Percentiles rank a stretch among this genome's conserved stretches.
Evolutionary conservation across 2,888 invertebrate genomes (phyloP).

Genomic region (Eumerus sabulonum): DNA sequence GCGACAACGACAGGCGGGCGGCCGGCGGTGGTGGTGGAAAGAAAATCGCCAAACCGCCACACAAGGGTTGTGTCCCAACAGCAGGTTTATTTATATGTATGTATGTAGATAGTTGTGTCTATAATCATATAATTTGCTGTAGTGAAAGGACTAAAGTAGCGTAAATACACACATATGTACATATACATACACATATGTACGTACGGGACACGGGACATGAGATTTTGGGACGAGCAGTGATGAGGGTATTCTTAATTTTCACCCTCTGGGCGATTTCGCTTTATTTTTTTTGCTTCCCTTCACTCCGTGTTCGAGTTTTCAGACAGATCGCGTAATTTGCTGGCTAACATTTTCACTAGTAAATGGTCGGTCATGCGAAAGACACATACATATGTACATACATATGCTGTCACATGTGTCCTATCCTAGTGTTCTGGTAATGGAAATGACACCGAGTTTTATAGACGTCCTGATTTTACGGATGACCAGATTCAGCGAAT

Average conservation of each 20-base stretch:
- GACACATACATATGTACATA: background rate
- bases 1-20: no score
- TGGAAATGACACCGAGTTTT: slow-evolving; percentile 56
- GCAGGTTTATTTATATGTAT: slow-evolving; percentile 62
- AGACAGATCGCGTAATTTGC: slow-evolving; percentile 60
- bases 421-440: slow-evolving; percentile 23
- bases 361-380: slow-evolving; percentile 5
- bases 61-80: slow-evolving; percentile 59
- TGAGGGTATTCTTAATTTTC: slow-evolving; percentile 66
- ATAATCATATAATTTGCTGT: slow-evolving; percentile 24
- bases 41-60: slow-evolving; percentile 66
- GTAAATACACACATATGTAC: slow-evolving; percentile 8
- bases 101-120: slow-evolving; percentile 52
- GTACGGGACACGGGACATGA: no score
- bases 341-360: slow-evolving; percentile 45
- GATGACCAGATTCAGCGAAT: slow-evolving; percentile 47
- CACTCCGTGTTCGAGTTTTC: slow-evolving; percentile 17
- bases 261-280: slow-evolving; percentile 38
- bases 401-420: slow-evolving; percentile 15
- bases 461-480: slow-evolving; percentile 37
- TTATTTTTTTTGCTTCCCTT: no score
- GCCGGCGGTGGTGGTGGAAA: slow-evolving; percentile 27
- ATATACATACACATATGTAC: slow-evolving; percentile 5
- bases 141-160: slow-evolving; percentile 32
- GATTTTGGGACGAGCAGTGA: slow-evolving; percentile 48